Evolutionary conservation across 2,888 invertebrate genomes (phyloP), one percentile per base, ranked within the genome.

Genomic region (Hypselothyrea guttata): DNA sequence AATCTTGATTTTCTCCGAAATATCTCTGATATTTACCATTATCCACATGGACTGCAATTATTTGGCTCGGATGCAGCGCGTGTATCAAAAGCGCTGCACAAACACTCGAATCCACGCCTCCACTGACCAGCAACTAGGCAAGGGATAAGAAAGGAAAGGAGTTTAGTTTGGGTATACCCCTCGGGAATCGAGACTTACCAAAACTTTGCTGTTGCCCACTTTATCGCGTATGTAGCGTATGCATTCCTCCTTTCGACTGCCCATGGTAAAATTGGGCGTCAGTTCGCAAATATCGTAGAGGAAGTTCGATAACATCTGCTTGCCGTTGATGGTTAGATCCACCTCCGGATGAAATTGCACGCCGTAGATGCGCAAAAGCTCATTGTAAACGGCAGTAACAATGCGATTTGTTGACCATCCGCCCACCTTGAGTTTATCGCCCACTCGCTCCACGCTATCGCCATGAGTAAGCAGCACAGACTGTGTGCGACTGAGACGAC

Each of bases 311-410:
- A 99, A 91, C 94, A 99, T 99, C 86, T 93, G 92, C 90, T 94
- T 94, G 62, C 98, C 98, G 88, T 97, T 95, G 9, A 93, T 92
- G 0, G 98, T 98, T 84, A 99, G 93, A 89, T 99, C 98, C 73
- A 99, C 96, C 92, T 99, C 99, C 0, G 99, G 99, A 90, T 99
- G 99, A 91, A 99, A 99, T 91, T 99, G 99, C 64, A 99, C 95
- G 22, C 99, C 99, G 88, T 97, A 98, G 57, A 98, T 92, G 51
- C 95, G 93, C 89, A 95, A 92, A 88, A 95, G 95, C 87, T 98
- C 98, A 91, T 97, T 96, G 85, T 95, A 95, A 85, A 99, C 96
- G 54, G 96, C 98, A 8, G 96, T 95, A 74, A 97, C 93, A 88
- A 96, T 93, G 73, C 94, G 93, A 84, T 94, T 94, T 34, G 92